These are phyloP conservation scores for Cinclus mexicanus DNA, from an alignment of 2,113 vertebrate genomes.

Conservation along the genomic window DNA sequence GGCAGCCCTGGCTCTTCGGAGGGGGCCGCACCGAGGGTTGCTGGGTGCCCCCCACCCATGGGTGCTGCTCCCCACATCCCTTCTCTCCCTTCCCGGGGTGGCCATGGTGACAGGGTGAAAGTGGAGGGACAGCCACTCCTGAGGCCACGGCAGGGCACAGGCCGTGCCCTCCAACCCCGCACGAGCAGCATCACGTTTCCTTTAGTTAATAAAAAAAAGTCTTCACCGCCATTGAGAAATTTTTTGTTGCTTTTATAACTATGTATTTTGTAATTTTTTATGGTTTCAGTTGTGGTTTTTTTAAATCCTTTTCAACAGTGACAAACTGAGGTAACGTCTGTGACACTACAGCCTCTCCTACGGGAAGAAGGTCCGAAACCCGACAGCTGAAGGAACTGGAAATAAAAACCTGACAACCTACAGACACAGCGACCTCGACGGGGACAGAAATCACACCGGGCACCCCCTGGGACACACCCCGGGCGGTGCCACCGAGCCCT, in stretches of 20 bases:
- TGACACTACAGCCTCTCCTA: constrained; percentile 74
- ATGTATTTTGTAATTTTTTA: constrained; percentile 55
- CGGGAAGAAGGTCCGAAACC: constrained; percentile 51
- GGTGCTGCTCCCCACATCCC: neutral
- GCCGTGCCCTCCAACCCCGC: fast-evolving
- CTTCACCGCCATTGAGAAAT: neutral
- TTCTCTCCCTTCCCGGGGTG: neutral
- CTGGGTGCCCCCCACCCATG: neutral
- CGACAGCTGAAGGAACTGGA: constrained; percentile 15
- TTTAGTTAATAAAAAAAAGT: neutral
- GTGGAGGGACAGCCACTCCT: neutral
- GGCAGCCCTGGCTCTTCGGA: neutral
- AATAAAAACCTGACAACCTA: constrained; percentile 65
- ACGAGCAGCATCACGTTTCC: neutral
- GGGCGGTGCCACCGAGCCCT: neutral
- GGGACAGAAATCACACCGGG: constrained; percentile 24
- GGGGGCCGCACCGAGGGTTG: neutral
- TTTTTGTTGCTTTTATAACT: constrained; percentile 29
- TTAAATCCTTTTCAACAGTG: constrained; percentile 72
- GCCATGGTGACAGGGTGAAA: neutral
- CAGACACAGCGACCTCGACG: constrained; percentile 40
- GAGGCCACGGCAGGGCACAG: neutral
- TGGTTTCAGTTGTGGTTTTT: constrained; percentile 23
- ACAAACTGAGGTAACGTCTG: constrained; percentile 83
- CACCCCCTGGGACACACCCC: neutral